Evolutionary conservation across 2,113 vertebrate species (phyloP).

Genomic region (Neodon shergylaensis): DNA sequence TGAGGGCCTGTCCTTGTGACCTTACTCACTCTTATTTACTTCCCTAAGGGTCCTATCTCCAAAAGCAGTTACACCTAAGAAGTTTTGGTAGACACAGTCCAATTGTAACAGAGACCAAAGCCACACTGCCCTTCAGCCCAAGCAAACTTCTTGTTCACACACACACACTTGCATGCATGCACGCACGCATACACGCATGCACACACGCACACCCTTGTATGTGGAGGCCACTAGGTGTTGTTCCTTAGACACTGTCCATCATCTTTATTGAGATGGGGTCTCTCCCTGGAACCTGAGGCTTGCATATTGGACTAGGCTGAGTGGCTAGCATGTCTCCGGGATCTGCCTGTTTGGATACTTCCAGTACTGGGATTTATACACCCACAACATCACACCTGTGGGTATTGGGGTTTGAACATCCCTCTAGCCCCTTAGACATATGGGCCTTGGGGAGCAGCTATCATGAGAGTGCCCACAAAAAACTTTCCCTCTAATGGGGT

Average conservation of each 20-base stretch:
- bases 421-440: background rate
- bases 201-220: background rate
- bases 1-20: background rate
- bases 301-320: background rate
- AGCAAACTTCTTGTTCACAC: background rate
- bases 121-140: background rate
- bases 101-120: background rate
- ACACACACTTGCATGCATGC: too few relatives aligned
- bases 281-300: background rate
- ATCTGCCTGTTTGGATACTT: background rate
- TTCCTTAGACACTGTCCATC: background rate
- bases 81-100: background rate
- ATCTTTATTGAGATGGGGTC: background rate
- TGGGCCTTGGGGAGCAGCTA: background rate
- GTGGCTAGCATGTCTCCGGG: background rate
- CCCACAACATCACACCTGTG: background rate
- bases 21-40: background rate
- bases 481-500: background rate
- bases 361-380: background rate
- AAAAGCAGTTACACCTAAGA: background rate
- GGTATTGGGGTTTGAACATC: background rate
- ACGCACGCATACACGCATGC: too few relatives aligned
- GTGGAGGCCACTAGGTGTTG: background rate
- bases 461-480: background rate
- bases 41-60: background rate